Conservation (phyloP, 1,140 invertebrate genomes). For the Lethrus apterus region DNA sequence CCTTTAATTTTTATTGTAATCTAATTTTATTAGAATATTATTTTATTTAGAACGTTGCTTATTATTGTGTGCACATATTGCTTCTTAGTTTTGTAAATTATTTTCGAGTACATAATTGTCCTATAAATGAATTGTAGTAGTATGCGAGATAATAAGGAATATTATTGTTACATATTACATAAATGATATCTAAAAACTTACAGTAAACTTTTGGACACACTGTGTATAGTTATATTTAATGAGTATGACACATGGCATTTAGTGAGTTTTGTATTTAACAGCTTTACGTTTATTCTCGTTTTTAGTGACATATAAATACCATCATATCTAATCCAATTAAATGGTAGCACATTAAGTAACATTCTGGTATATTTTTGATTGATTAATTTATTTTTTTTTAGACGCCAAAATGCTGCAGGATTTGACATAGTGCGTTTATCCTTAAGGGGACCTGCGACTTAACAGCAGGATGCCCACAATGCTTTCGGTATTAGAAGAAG, state of each 20-base stretch:
- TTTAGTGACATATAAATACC: neutral
- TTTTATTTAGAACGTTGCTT: too few relatives aligned
- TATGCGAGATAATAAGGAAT: too few relatives aligned
- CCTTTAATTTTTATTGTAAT: too few relatives aligned
- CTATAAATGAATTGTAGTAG: too few relatives aligned
- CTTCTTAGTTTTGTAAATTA: too few relatives aligned
- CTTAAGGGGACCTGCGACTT: constrained; percentile 25
- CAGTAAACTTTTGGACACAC: neutral
- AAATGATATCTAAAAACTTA: neutral
- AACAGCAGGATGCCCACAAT: constrained; percentile 21
- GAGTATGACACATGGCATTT: neutral
- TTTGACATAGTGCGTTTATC: constrained; percentile 34
- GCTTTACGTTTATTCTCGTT: too few relatives aligned
- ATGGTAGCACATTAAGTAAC: too few relatives aligned
- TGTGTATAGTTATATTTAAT: neutral
- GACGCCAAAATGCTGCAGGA: constrained; percentile 38
- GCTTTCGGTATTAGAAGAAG: constrained; percentile 33
- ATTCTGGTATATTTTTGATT: neutral
- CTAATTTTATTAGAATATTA: too few relatives aligned
- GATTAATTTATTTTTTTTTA: constrained; percentile 15
- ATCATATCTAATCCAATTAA: neutral
- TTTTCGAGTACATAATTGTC: too few relatives aligned
- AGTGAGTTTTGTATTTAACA: neutral
- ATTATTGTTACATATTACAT: too few relatives aligned
- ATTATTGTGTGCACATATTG: too few relatives aligned